These are phyloP conservation scores for Nycticorax nycticorax DNA, from an alignment of 2,113 vertebrate genomes.

Conservation along the genomic window DNA sequence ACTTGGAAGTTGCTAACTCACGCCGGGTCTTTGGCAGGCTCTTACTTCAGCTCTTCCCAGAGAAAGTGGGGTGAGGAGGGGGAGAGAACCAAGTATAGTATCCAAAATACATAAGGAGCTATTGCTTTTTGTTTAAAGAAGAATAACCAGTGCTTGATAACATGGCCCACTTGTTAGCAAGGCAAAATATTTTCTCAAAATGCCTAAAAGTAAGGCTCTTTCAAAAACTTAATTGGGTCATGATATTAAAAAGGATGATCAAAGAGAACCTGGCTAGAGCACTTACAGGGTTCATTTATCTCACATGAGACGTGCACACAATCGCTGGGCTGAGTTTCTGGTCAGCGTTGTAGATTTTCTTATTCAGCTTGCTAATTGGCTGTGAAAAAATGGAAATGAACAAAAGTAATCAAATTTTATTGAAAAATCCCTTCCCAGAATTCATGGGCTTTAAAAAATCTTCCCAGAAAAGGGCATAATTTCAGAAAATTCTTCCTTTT, in stretches of 20 bases:
- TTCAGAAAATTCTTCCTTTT: slow-evolving; percentile 58
- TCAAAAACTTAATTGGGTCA: background rate
- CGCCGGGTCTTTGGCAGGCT: slow-evolving; percentile 8
- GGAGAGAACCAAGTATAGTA: background rate
- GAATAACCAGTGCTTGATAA: background rate
- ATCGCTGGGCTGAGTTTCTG: slow-evolving; percentile 42
- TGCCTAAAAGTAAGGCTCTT: slow-evolving; percentile 22
- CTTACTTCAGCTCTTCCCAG: slow-evolving; percentile 12
- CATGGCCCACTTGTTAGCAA: background rate
- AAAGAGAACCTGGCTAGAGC: slow-evolving; percentile 34
- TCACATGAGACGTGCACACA: slow-evolving; percentile 48
- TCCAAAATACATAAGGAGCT: background rate
- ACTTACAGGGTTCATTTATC: slow-evolving; percentile 51
- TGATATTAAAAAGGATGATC: slow-evolving; percentile 46
- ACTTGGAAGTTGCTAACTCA: slow-evolving; percentile 15
- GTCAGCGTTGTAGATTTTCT: slow-evolving; percentile 52
- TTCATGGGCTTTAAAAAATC: slow-evolving; percentile 59
- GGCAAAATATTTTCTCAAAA: slow-evolving; percentile 39
- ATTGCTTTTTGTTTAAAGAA: background rate
- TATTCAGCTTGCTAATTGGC: slow-evolving; percentile 64
- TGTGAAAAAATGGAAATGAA: slow-evolving; percentile 58
- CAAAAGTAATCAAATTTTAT: slow-evolving; percentile 50
- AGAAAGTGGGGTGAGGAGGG: slow-evolving; percentile 14
- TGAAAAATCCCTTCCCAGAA: slow-evolving; percentile 44
- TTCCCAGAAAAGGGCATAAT: slow-evolving; percentile 54